Conservation (phyloP, 2,113 vertebrate species). For the Xyrauchen texanus region DNA sequence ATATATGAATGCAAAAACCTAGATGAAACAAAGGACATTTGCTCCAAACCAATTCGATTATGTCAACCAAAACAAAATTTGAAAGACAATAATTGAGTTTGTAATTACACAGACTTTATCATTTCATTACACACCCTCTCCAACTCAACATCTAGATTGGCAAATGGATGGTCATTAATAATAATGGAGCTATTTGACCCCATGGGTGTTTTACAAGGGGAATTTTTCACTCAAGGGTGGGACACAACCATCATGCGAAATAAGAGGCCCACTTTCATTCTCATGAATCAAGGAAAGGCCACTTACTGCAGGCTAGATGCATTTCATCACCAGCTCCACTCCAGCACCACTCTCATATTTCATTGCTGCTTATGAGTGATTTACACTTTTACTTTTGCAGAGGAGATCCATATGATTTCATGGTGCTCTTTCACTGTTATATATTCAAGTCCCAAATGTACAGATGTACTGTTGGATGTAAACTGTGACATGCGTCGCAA, state of each 20-base stretch:
- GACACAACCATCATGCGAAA: conserved; percentile 75
- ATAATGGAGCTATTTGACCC: conserved; percentile 87
- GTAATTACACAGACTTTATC: conserved; percentile 83
- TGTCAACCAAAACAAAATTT: conserved; percentile 69
- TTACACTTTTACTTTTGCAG: conserved; percentile 56
- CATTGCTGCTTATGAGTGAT: conserved; percentile 50
- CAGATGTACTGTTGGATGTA: conserved; percentile 46
- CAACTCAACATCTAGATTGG: conserved; percentile 70
- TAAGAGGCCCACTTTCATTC: conserved; percentile 73
- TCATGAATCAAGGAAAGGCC: conserved; percentile 57
- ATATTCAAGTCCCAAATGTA: conserved; percentile 46
- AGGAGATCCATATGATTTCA: conserved; percentile 49
- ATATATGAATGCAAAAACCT: background rate
- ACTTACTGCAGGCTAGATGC: conserved; percentile 51
- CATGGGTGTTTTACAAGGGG: conserved; percentile 77
- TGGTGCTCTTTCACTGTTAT: conserved; percentile 26
- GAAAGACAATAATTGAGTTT: conserved; percentile 84
- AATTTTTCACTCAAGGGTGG: conserved; percentile 77
- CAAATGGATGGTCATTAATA: conserved; percentile 84
- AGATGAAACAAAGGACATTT: conserved; percentile 30
- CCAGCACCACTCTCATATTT: conserved; percentile 49
- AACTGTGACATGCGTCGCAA: conserved; percentile 31
- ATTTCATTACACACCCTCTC: conserved; percentile 69
- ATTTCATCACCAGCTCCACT: conserved; percentile 55
- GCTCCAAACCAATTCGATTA: conserved; percentile 64